Percentiles rank a stretch among this genome's conserved stretches.
Conservation (phyloP, 2,113 vertebrate species). For the Carettochelys insculpta region DNA sequence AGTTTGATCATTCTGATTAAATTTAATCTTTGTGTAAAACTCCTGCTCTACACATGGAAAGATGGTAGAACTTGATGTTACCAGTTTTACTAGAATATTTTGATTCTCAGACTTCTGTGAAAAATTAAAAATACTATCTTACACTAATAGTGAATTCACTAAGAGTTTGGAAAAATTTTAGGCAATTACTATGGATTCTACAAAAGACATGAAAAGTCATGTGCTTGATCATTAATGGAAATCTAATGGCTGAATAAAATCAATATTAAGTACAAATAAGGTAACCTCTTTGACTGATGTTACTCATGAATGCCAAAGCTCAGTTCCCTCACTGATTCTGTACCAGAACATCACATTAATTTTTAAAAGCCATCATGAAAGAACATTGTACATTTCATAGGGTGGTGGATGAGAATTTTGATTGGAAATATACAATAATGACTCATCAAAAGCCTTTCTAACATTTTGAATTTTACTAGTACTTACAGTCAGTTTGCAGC, state of each 20-base stretch:
- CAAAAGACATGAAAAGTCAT: not conserved
- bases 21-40: not conserved
- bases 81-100: not conserved
- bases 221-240: not conserved
- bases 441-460: not conserved
- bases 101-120: not conserved
- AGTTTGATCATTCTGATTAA: not conserved
- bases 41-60: not conserved
- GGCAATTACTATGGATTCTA: not conserved
- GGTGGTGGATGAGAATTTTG: not conserved
- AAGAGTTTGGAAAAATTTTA: not conserved
- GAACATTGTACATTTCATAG: not conserved
- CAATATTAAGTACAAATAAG: not conserved
- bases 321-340: not conserved
- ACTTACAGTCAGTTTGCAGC: not conserved
- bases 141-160: not conserved
- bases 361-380: not conserved
- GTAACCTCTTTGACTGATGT: not conserved
- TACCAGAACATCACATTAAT: not conserved
- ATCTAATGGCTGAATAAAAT: conserved; percentile 21
- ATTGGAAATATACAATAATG: not conserved
- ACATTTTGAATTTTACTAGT: not conserved
- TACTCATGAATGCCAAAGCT: not conserved
- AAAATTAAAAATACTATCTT: not conserved
- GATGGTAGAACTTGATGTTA: not conserved